Conservation (phyloP, 1,140 invertebrate species). For the Drosophila pseudoobscura region DNA sequence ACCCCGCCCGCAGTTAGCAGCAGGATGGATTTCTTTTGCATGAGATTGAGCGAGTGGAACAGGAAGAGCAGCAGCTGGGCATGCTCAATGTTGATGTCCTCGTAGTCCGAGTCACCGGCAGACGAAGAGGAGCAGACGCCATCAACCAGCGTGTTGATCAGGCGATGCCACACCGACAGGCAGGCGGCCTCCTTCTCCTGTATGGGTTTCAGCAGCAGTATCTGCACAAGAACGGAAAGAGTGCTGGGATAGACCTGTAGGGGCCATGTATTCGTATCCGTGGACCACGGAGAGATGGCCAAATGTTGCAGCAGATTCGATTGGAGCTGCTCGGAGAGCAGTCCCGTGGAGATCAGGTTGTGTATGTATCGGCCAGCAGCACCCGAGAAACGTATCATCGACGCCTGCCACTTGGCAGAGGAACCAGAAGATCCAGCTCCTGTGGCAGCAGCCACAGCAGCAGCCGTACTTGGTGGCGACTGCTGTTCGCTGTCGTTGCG, state of each 20-base stretch:
- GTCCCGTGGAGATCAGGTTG: constrained; percentile 90
- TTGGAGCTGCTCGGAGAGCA: constrained; percentile 88
- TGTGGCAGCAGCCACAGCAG: constrained; percentile 3
- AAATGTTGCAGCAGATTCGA: constrained; percentile 90
- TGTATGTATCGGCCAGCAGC: constrained; percentile 82
- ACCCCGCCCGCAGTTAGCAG: constrained; percentile 89
- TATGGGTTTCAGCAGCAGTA: constrained; percentile 91
- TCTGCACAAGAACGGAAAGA: constrained; percentile 89
- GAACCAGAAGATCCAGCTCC: constrained; percentile 14
- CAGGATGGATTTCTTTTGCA: constrained; percentile 98
- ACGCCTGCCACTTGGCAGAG: constrained; percentile 73
- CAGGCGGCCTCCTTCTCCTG: constrained; percentile 94
- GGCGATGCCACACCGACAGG: constrained; percentile 94
- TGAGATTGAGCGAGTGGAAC: constrained; percentile 96
- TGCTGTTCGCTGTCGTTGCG: constrained; percentile 62
- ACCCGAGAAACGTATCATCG: constrained; percentile 82
- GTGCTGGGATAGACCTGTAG: constrained; percentile 93
- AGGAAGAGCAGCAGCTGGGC: constrained; percentile 96
- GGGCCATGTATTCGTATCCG: constrained; percentile 88
- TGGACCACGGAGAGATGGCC: constrained; percentile 89
- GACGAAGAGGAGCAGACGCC: constrained; percentile 85
- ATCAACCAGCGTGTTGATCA: constrained; percentile 93
- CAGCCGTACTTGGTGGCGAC: constrained; percentile 5
- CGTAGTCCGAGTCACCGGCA: constrained; percentile 67
- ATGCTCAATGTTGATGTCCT: constrained; percentile 97